Conservation (phyloP, 2,113 vertebrate genomes). For the Grallaria varia region DNA sequence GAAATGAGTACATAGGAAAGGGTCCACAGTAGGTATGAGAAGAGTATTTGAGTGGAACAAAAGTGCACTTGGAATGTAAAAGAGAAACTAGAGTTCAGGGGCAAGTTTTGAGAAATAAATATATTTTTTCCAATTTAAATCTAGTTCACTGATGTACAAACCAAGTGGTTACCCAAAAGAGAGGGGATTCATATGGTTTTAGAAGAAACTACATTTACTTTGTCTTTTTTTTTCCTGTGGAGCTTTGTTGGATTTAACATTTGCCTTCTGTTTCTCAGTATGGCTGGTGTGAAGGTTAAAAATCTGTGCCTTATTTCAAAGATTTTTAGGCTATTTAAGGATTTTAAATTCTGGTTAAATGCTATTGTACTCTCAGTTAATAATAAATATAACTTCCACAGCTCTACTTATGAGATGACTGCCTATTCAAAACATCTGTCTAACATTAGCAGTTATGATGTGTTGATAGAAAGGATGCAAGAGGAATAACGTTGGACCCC, state of each 20-base stretch:
- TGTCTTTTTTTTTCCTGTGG: neutral
- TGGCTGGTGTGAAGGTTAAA: neutral
- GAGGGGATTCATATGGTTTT: neutral
- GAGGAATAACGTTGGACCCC: neutral
- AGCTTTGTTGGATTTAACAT: neutral
- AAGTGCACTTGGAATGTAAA: conserved; percentile 24
- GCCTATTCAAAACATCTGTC: neutral
- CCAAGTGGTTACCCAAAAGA: neutral
- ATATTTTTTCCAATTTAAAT: neutral
- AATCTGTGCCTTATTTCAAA: neutral
- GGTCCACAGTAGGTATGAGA: neutral
- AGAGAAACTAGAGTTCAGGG: conserved; percentile 4
- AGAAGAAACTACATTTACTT: conserved; percentile 16
- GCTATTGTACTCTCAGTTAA: neutral
- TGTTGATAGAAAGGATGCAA: neutral
- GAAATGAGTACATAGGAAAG: conserved; percentile 60
- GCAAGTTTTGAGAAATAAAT: conserved; percentile 36
- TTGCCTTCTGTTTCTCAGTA: neutral
- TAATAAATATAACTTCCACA: conserved; percentile 2
- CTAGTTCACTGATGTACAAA: conserved; percentile 4
- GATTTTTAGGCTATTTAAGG: neutral
- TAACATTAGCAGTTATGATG: neutral
- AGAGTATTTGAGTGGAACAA: conserved; percentile 42
- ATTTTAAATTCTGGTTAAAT: neutral
- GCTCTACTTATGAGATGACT: neutral